Evolutionary conservation across 2,113 vertebrate genomes (phyloP), one percentile per base, ranked within the genome.

Genomic region (Rutilus rutilus): DNA sequence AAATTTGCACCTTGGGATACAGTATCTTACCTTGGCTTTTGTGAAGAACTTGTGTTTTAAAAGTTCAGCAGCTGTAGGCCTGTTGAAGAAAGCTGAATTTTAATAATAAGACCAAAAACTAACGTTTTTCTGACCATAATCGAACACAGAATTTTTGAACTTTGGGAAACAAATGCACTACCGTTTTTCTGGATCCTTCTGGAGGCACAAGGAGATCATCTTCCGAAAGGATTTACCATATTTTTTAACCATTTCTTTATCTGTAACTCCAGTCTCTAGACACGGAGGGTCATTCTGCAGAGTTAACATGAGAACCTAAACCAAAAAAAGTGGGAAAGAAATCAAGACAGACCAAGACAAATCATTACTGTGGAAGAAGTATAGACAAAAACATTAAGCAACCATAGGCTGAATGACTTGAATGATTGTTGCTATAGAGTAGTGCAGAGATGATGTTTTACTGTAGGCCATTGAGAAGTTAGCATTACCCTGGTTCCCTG

Each of bases 111-210:
- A 79, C 73, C n/a, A 76, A 73, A 42, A 73, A 42, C 36, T 0
- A 9, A 12, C n/a, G 59, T 60, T 60, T 50, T 60, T 60, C 59
- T n/a, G 23, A 8, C 54, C 54, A 23, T 12, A 62, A 62, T 62
- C 4, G 9, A n/a, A 62, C 10, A 62, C 59, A 57, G 9, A 57
- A 23, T 57, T 52, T 23, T 17, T 1, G 2, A 36, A 50, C 14
- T 47, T 81, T 27, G 1, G 42, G n/a, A 65, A 82, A 27, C 21
- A 52, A 23, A 15, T 9, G 74, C 54, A 88, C 62, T 57, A 98
- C 98, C 98, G 97, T 95, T 99, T 99, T 84, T 99, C 98, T 0
- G 98, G 98, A 90, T 99, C 98, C 92, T 99, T 99, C 88, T 99
- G 98, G 93, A 99, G 95, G 93, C 98, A 99, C 57, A 94, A 94